Evolutionary conservation across 2,888 invertebrate genomes (phyloP).

Genomic region (Exephanes ischioxanthus): DNA sequence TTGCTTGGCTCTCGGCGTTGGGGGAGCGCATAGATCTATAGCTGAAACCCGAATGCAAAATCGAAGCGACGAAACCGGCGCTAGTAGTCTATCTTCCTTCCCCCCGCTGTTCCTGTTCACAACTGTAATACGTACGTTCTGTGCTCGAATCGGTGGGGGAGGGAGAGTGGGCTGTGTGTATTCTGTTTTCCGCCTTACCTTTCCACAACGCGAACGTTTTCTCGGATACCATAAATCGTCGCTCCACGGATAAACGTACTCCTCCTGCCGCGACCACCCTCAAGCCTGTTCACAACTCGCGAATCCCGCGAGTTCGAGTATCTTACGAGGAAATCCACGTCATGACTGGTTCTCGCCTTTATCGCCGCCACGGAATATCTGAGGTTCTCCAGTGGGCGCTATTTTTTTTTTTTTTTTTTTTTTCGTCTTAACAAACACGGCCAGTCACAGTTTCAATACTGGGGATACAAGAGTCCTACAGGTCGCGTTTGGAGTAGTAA

Average conservation of each 20-base stretch:
- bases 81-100: constrained; percentile 37
- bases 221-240: constrained; percentile 59
- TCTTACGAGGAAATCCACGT: constrained; percentile 53
- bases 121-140: constrained; percentile 51
- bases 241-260: constrained; percentile 59
- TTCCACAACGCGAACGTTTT: constrained; percentile 48
- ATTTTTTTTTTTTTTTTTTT: constrained; percentile 19
- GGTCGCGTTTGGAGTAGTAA: not conserved
- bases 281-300: constrained; percentile 6
- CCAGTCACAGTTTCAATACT: not conserved
- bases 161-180: constrained; percentile 21
- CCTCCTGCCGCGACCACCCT: constrained; percentile 33
- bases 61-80: constrained; percentile 43
- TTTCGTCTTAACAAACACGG: not conserved
- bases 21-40: constrained; percentile 40
- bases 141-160: constrained; percentile 1
- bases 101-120: constrained; percentile 36
- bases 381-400: not conserved
- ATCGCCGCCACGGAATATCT: constrained; percentile 41
- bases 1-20: constrained; percentile 40
- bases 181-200: constrained; percentile 61
- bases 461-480: not conserved
- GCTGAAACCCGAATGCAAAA: constrained; percentile 56
- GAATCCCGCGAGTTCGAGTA: constrained; percentile 41
- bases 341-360: constrained; percentile 25